These are phyloP conservation scores for Anomalospiza imberbis DNA, from an alignment of 2,797 vertebrate genomes.

Conservation along the genomic window DNA sequence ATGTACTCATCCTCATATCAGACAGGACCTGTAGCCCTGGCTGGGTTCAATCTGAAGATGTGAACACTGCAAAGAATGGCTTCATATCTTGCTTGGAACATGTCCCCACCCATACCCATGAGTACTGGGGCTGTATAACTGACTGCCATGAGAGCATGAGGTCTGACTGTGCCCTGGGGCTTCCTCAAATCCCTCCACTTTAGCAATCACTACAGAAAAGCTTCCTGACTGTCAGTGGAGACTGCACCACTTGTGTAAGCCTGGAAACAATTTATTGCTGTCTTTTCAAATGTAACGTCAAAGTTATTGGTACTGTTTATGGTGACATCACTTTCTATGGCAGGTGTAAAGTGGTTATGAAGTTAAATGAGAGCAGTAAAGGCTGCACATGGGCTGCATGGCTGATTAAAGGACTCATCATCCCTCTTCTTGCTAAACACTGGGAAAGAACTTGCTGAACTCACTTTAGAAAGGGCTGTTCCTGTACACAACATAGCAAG, in stretches of 20 bases:
- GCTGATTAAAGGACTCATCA: slow-evolving; percentile 31
- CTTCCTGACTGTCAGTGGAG: not conserved
- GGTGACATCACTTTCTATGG: slow-evolving; percentile 65
- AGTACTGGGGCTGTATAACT: not conserved
- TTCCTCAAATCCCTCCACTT: not conserved
- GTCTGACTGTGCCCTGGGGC: not conserved
- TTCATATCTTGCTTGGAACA: not conserved
- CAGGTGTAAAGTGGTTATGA: slow-evolving; percentile 59
- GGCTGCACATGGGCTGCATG: slow-evolving; percentile 47
- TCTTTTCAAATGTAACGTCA: slow-evolving; percentile 53
- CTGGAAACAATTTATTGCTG: slow-evolving; percentile 21
- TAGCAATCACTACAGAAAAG: not conserved
- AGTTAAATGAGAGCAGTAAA: slow-evolving; percentile 66
- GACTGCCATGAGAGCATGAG: not conserved
- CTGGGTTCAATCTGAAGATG: not conserved
- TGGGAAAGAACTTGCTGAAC: not conserved
- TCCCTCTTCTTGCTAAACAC: not conserved
- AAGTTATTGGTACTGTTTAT: slow-evolving; percentile 60
- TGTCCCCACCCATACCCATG: rapidly evolving
- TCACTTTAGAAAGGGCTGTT: not conserved
- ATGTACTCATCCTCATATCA: rapidly evolving
- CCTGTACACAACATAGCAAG: not conserved
- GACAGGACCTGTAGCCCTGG: not conserved
- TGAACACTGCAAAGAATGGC: not conserved
- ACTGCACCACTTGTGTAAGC: not conserved